Conservation (phyloP, 2,797 vertebrate genomes). For the Gallinago solitaria region DNA sequence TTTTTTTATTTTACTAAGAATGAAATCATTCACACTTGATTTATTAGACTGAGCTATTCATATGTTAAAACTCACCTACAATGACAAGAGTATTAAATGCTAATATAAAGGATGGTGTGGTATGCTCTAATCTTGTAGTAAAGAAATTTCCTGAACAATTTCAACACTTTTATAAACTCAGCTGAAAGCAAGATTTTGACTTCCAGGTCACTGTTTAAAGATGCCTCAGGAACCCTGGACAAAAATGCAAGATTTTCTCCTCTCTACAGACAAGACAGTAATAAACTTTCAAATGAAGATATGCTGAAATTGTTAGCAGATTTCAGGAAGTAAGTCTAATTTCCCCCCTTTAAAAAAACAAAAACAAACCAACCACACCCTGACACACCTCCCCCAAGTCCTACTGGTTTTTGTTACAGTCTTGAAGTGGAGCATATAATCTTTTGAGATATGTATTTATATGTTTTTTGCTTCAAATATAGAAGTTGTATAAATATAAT, state of each 20-base stretch:
- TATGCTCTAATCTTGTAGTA: not conserved
- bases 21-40: not conserved
- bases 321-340: slow-evolving; percentile 90
- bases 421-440: not conserved
- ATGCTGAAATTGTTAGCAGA: slow-evolving; percentile 94
- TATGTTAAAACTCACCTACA: slow-evolving; percentile 13
- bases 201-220: slow-evolving; percentile 92
- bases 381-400: not conserved
- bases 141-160: not conserved
- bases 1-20: not conserved
- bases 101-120: not conserved
- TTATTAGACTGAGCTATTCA: not conserved
- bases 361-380: not conserved
- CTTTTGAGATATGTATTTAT: not conserved
- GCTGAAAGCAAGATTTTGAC: slow-evolving; percentile 23
- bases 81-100: not conserved
- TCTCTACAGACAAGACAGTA: slow-evolving; percentile 95
- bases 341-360: not conserved
- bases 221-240: slow-evolving; percentile 91
- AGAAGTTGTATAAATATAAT: not conserved
- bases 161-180: not conserved
- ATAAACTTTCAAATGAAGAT: slow-evolving; percentile 95
- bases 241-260: slow-evolving; percentile 91
- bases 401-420: not conserved
- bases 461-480: not conserved